Percentiles rank a stretch among this genome's conserved stretches.
These are phyloP conservation scores for Pheosia gnoma DNA, from an alignment of 2,888 invertebrate genomes.

Conservation along the genomic window DNA sequence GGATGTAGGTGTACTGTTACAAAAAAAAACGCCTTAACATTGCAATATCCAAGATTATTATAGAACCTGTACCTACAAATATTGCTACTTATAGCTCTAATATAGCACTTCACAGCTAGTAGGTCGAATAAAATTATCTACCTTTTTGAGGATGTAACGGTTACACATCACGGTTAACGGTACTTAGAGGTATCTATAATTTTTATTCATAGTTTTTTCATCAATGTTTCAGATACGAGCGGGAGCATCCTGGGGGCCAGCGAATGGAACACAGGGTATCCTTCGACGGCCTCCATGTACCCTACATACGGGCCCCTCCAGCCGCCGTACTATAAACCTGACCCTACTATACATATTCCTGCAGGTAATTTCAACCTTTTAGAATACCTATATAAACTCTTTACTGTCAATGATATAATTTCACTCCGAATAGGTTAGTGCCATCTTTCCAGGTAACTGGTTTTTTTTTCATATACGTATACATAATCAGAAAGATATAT, in stretches of 20 bases:
- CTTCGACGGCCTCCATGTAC: conserved; percentile 77
- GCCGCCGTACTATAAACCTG: conserved; percentile 81
- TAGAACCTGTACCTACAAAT: no score
- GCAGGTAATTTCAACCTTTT: conserved; percentile 69
- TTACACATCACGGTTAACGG: not conserved
- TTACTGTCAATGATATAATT: not conserved
- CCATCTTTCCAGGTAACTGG: no score
- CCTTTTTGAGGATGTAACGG: no score
- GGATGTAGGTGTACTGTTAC: no score
- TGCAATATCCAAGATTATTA: no score
- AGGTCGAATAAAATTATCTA: no score
- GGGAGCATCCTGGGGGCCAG: conserved; percentile 85
- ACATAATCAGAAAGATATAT: no score
- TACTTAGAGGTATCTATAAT: not conserved
- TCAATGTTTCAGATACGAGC: conserved; percentile 73
- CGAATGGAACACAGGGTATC: conserved; percentile 85
- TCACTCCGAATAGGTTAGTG: no score
- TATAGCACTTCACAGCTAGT: no score
- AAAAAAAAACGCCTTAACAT: no score
- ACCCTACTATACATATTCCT: conserved; percentile 85
- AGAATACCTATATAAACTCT: not conserved
- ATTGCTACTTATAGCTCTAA: no score
- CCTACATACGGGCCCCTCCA: conserved; percentile 83
- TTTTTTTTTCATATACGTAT: no score
- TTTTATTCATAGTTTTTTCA: conserved; percentile 2